Evolutionary conservation across 2,888 invertebrate species (phyloP), one percentile per base, ranked within the genome.

Genomic region (Balanococcus diminutus): DNA sequence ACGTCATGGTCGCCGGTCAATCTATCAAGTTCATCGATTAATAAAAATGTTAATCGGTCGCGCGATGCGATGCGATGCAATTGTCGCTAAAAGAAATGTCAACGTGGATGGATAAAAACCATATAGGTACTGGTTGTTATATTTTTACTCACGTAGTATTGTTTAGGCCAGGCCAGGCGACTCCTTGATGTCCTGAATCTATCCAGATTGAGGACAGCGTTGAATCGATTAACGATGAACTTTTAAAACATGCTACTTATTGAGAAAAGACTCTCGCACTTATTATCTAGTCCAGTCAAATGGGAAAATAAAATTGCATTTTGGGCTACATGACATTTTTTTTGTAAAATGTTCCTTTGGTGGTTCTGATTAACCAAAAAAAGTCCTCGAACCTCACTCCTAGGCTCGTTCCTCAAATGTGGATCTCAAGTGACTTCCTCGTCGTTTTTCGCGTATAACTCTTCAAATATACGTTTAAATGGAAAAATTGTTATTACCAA

Each of bases 151-250:
- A 75, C 75, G 75, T 75, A 67, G 25, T 28, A 75, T 75, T 75
- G 75, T 75, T 75, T 36, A 67, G 67, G 19, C 19, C 11, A 8
- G 8, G n/a, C n/a, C 36, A 46, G 56, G 31, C 72, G 28, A 72
- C 72, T 36, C 36, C 75, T 36, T 19, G 3, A 75, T 75, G 75
- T 75, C 75, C 75, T 75, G 75, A 75, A 75, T 75, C 36, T 75
- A 72, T 72, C 72, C 22, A 14, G 28, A 67, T 67, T 67, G 75
- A 75, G 75, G 75, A 75, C 75, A 75, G 19, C 19, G 36, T 25
- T 75, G 75, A 75, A 75, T 75, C 75, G 75, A 75, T 75, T 75
- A 75, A 75, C 75, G 75, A 36, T 75, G 75, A 75, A 75, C 75
- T 75, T 75, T 72, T 28, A 72, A 16, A 8, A 19, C n/a, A 36